Evolutionary conservation across 2,888 invertebrate species (phyloP), one percentile per base, ranked within the genome.

Genomic region (Heliconius ethilla): DNA sequence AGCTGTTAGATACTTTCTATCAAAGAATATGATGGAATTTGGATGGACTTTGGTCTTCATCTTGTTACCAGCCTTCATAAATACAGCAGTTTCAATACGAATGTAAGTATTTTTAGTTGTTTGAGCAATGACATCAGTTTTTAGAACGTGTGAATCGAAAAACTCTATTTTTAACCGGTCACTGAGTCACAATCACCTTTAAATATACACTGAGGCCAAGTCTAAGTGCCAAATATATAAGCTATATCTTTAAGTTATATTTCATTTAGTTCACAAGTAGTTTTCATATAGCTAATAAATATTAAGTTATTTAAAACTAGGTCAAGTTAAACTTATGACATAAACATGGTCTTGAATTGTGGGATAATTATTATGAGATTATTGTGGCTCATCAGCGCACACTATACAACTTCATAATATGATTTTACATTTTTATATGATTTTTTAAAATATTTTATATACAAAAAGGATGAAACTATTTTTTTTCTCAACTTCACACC

Each of bases 51-150:
- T 96, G 70, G 94, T 94, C 59, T 97, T 97, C 86, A 96, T 97
- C 82, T 91, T 97, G 70, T 88, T 97, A 83, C 97, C 97, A 70
- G 97, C 97, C 0, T 93, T 97, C 81, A 96, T 97, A 45, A 97
- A 96, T 88, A 97, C 97, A 18, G 95, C 96, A 18, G 96, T 97
- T 75, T 97, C 97, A 75, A 95, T 96, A 82, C 91, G 96, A 89
- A 97, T 97, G 97, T 96, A 90, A 94, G 95, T 95, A 79, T 62
- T 33, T 51, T 69, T 33, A 15, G n/a, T 59, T 45, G 13, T 45
- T 63, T 75, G 29, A 77, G 27, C 37, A 15, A 40, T 76, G 72
- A 76, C 70, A 72, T 76, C 76, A 76, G 70, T 66, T 51, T 59
- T 77, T 74, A 67, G 18, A 37, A 45, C 45, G 40, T 63, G 45